Conservation (phyloP, 37 sponge, comb jelly and placozoan genomes). For the Aplysina aerophoba region DNA sequence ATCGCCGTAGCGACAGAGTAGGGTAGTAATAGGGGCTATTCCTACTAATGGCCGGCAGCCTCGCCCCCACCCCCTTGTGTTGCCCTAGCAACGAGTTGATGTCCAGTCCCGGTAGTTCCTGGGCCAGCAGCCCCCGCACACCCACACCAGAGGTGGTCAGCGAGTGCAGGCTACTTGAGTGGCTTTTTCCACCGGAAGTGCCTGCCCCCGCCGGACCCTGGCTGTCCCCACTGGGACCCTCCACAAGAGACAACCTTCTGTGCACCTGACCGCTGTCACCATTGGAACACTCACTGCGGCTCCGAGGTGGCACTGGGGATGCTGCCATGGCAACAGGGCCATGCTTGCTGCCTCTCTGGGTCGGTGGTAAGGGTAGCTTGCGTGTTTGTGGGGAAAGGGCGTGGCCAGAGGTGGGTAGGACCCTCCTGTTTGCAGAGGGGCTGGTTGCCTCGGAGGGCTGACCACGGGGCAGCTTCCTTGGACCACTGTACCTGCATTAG, state of each 20-base stretch:
- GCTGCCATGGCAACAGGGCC: not conserved
- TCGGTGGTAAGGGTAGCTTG: not conserved
- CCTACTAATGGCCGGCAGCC: not conserved
- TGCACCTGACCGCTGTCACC: too few species aligned
- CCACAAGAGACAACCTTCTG: too few species aligned
- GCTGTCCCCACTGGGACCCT: too few species aligned
- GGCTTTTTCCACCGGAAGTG: too few species aligned
- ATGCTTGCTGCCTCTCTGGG: not conserved
- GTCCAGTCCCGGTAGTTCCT: not conserved
- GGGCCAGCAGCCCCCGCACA: not conserved
- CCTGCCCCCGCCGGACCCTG: too few species aligned
- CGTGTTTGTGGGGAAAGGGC: not conserved
- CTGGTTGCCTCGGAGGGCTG: not conserved
- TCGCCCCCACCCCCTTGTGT: not conserved
- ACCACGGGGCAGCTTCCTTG: constrained; percentile 6
- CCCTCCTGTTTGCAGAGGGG: not conserved
- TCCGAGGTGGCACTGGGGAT: not conserved
- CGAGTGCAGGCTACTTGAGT: too few species aligned
- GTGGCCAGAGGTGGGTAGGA: not conserved
- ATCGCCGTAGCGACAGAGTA: constrained; percentile 4
- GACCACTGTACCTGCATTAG: not conserved
- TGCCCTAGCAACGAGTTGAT: not conserved
- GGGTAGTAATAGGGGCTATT: constrained; percentile 5
- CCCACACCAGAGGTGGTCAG: not conserved
- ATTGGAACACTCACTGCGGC: too few species aligned